Evolutionary conservation across 2,888 invertebrate species (phyloP), one percentile per base, ranked within the genome.

Genomic region (Axea sp.): DNA sequence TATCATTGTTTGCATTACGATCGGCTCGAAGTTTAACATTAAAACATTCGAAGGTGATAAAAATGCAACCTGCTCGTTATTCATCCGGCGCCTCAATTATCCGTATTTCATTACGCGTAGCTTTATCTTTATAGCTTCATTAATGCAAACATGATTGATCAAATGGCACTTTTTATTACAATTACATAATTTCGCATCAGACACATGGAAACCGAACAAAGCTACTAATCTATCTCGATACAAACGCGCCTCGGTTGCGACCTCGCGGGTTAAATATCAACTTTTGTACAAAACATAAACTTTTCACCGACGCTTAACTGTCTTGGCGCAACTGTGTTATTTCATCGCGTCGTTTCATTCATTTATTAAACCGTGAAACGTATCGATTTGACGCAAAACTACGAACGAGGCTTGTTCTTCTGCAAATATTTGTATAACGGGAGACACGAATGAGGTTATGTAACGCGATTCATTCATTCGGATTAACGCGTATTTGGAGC

Each of bases 141-240:
- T 49, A 49, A 39, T 49, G 62, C 41, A 62, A 62, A 62, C 31
- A 62, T 49, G 49, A 62, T 62, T 39, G 49, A 62, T 62, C 62
- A 62, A 30, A 19, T 22, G 11, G 39, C 15, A 4, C 9, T 45
- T 45, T 45, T 45, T 45, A 15, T 30, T 35, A 47, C 4, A 49
- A 62, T 62, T 62, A 62, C 12, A 24, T 62, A 62, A 62, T 62
- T 26, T 22, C 35, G 8, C 47, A 30, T 60, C 39, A 19, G 12
- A 19, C 28, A 6, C 31, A n/a, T 14, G 19, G 39, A 11, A 12
- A 37, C 11, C n/a, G 26, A 45, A 41, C 41, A 41, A 41, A 41
- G 41, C 41, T 26, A 17, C 15, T 45, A 24, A 15, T 24, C 14
- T 15, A 9, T 47, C 11, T 19, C 19, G 19, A 45, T 28, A 28